Conservation (phyloP, 2,113 vertebrate species). For the Grus americana region DNA sequence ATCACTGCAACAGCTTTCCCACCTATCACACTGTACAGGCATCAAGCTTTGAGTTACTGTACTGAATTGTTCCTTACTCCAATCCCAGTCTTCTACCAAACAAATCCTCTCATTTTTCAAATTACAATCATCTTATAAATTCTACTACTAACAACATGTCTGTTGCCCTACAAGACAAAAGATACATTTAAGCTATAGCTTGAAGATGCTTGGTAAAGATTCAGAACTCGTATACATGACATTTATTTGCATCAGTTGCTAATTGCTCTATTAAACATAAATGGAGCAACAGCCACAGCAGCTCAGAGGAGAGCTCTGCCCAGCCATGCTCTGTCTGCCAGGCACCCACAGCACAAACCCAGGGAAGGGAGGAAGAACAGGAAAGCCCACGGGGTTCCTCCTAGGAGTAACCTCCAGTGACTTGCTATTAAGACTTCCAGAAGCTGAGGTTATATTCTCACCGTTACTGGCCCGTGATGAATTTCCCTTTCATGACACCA, state of each 20-base stretch:
- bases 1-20: neutral
- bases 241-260: neutral
- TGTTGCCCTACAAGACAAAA: neutral
- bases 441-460: neutral
- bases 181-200: neutral
- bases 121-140: neutral
- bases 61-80: neutral
- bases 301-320: neutral
- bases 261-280: neutral
- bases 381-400: neutral
- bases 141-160: neutral
- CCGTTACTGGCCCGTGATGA: accelerated
- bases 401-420: neutral
- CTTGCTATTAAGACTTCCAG: neutral
- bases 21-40: neutral
- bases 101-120: neutral
- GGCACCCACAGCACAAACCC: neutral
- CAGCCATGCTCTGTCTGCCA: too few relatives aligned
- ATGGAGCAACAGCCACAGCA: neutral
- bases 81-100: neutral
- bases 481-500: neutral
- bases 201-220: neutral
- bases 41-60: neutral
- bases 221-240: neutral
- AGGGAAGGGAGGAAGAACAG: neutral